A percentile compares a stretch with the other conserved stretches of the same genome.
These are phyloP conservation scores for Tetropium fuscum DNA, from an alignment of 2,888 invertebrate species.

Conservation along the genomic window DNA sequence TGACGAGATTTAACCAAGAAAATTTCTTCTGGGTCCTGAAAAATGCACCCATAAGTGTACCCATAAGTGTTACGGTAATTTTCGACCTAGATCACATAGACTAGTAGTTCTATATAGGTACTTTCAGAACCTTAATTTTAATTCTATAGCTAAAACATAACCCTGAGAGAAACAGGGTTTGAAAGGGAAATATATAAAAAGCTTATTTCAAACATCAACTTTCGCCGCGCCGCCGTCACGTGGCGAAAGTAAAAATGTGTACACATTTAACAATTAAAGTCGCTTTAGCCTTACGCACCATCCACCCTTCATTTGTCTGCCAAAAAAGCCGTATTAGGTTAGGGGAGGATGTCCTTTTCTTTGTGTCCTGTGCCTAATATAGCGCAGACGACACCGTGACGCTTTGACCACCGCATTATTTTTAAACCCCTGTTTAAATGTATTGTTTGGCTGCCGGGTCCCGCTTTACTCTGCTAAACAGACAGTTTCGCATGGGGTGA, in stretches of 20 bases:
- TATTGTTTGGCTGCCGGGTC: conserved; percentile 41
- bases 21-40: too few species aligned
- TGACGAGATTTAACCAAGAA: too few species aligned
- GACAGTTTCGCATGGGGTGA: conserved; percentile 25
- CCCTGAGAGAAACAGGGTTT: conserved; percentile 1
- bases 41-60: too few species aligned
- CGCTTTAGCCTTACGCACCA: conserved; percentile 52
- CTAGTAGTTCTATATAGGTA: too few species aligned
- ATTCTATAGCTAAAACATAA: too few species aligned
- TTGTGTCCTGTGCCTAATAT: conserved; percentile 46
- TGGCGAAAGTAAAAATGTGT: conserved; percentile 53
- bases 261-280: conserved; percentile 58
- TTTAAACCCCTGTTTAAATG: conserved; percentile 48
- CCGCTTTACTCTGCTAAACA: conserved; percentile 34
- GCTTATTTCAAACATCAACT: background rate
- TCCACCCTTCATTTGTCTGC: conserved; percentile 47
- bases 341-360: conserved; percentile 46
- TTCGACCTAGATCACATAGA: too few species aligned
- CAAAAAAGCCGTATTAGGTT: conserved; percentile 46
- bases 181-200: conserved; percentile 17
- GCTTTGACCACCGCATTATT: conserved; percentile 52
- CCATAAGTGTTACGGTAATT: too few species aligned
- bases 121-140: too few species aligned
- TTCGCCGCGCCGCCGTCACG: conserved; percentile 49
- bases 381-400: conserved; percentile 49